Percentiles rank a stretch among this genome's conserved stretches.
Conservation (phyloP, 2,113 vertebrate genomes). For the Sapayoa aenigma region DNA sequence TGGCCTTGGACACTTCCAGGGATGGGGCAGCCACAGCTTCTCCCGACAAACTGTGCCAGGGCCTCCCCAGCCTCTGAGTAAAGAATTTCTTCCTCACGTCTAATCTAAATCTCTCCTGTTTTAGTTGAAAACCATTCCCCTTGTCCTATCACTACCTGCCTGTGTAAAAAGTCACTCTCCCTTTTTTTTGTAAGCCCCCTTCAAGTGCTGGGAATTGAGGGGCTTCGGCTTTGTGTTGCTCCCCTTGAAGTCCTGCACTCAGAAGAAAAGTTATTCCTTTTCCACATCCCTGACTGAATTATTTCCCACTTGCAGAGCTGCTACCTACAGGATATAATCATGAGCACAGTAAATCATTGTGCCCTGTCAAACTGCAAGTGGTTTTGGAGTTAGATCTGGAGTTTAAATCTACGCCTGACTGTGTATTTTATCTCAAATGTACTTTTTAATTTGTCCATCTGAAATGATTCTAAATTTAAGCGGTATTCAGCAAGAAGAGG, state of each 20-base stretch:
- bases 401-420: background rate
- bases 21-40: background rate
- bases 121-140: background rate
- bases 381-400: constrained; percentile 6
- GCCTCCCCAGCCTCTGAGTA: accelerated
- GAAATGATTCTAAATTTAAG: constrained; percentile 29
- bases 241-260: background rate
- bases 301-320: constrained; percentile 23
- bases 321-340: constrained; percentile 43
- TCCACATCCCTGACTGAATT: background rate
- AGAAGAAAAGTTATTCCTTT: constrained; percentile 23
- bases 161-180: background rate
- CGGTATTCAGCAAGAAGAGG: background rate
- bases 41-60: background rate
- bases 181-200: background rate
- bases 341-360: background rate
- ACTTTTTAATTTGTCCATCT: constrained; percentile 39
- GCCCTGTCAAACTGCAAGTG: background rate
- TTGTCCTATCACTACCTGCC: background rate
- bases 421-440: constrained; percentile 28
- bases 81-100: background rate
- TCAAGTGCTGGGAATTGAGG: background rate
- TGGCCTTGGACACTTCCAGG: background rate
- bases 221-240: background rate
- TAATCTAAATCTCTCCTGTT: background rate